These are phyloP conservation scores for Ophioderma brevispina DNA, from an alignment of 35 echinoderm and acorn worm genomes.

Conservation along the genomic window DNA sequence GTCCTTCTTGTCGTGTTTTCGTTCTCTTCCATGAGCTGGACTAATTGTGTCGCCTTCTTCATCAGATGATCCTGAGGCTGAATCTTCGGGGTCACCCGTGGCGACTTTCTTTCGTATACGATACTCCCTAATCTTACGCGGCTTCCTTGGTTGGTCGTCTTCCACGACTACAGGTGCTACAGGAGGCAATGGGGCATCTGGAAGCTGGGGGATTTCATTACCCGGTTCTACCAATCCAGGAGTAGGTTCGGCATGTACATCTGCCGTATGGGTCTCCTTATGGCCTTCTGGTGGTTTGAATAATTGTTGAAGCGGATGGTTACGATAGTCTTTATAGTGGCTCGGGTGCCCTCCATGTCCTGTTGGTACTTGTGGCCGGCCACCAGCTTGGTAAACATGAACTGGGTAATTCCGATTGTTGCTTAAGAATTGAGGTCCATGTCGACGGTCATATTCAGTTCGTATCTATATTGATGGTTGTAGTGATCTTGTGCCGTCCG, in stretches of 20 bases:
- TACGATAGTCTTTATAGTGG: not conserved
- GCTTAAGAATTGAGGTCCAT: not conserved
- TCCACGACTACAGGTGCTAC: not conserved
- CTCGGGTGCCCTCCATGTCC: not conserved
- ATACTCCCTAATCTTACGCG: not conserved
- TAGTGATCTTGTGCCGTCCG: not conserved
- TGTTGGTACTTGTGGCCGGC: not conserved
- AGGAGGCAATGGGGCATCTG: not conserved
- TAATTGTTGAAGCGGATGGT: not conserved
- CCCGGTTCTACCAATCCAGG: not conserved
- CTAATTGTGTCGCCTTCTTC: not conserved
- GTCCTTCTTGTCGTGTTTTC: not conserved
- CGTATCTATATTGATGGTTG: not conserved
- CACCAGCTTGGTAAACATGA: not conserved
- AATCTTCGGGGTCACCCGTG: not conserved
- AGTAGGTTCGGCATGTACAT: not conserved
- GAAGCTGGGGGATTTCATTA: not conserved
- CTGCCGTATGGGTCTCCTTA: not conserved
- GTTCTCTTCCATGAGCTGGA: not conserved
- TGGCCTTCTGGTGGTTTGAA: not conserved
- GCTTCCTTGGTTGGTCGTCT: not conserved
- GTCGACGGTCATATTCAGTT: not conserved
- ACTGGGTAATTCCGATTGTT: not conserved
- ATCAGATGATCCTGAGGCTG: not conserved
- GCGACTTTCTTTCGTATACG: not conserved